Conservation (phyloP, 2,113 vertebrate genomes). For the Coturnix japonica region DNA sequence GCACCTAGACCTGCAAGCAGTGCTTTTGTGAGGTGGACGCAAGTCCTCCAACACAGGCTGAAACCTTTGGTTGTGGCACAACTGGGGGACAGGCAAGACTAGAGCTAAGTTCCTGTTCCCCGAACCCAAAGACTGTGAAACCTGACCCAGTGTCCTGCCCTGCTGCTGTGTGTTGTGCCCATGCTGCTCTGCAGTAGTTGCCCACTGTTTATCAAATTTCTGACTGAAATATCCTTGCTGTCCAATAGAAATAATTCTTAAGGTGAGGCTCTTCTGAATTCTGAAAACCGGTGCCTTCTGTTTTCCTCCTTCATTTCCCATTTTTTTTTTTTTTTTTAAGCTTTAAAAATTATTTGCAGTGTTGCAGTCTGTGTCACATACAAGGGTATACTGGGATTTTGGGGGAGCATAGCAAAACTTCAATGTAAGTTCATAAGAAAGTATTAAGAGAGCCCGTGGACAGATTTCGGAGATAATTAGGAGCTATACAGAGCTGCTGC, state of each 20-base stretch:
- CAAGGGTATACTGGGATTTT: background rate
- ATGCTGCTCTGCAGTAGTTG: background rate
- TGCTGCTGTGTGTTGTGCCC: fast-evolving
- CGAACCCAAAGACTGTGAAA: background rate
- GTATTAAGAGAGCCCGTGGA: slow-evolving; percentile 23
- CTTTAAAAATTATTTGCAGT: background rate
- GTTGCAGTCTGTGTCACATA: background rate
- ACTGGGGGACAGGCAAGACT: background rate
- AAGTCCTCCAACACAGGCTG: background rate
- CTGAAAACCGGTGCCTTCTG: background rate
- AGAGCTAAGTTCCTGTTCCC: background rate
- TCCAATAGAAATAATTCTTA: background rate
- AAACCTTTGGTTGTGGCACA: background rate
- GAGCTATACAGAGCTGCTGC: slow-evolving; percentile 46
- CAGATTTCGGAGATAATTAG: slow-evolving; percentile 61
- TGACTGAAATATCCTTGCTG: background rate
- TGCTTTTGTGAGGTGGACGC: background rate
- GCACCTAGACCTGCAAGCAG: background rate
- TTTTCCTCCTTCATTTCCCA: background rate
- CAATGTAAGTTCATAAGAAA: background rate
- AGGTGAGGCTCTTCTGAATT: background rate
- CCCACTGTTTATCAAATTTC: background rate
- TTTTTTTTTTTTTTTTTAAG: background rate
- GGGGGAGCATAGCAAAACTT: background rate
- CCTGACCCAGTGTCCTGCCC: fast-evolving